Base-by-base conservation (phyloP, 2,113 vertebrate genomes). In the Ivindomyrus marchei region DNA sequence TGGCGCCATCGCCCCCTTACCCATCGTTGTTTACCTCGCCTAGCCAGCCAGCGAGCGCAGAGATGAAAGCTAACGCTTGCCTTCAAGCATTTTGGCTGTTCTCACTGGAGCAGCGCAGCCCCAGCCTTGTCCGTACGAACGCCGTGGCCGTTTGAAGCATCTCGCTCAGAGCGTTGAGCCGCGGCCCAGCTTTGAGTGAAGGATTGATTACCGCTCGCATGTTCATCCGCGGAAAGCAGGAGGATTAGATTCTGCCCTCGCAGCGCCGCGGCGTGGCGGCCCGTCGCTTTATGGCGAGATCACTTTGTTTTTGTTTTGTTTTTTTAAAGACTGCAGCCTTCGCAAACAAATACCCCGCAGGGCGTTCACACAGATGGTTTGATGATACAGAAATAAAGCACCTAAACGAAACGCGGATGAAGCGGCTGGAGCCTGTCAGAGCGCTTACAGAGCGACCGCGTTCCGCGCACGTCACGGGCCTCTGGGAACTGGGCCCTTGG, bases 31-130 rank as follows among this genome's bases (percentile, higher is more conserved):
- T 88, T 66, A 88, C 56, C 87, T 66, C 17, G 36, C 17, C 86
- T 13, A 39, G 52, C 53, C 53, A 88, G 87, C 39, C 56, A 66
- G 87, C 21, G 19, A 88, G 17, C 21, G 3, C 27, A 1, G 27
- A 88, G 87, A 88, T 88, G 87, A 88, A 88, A 88, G 87, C 58
- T 3, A 88, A 39, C 17, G 21, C 42, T 24, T 88, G 31, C 47
- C 87, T 88, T 88, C 36, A 1, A 88, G 87, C 87, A n/a, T 58
- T 66, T 58, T 47, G 87, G 87, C 87, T 66, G 53, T 88, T 88
- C 56, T 66, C 87, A 62, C 87, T 39, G 21, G 87, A 66, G 87
- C 58, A 46, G 53, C 39, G 39, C 9, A 0, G 56, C 39, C 15
- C 87, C 36, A 8, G 53, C 53, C 87, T 45, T 66, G 87, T 88